Conservation (phyloP, 2,888 invertebrate genomes). For the Mesorhabditis spiculigera region DNA sequence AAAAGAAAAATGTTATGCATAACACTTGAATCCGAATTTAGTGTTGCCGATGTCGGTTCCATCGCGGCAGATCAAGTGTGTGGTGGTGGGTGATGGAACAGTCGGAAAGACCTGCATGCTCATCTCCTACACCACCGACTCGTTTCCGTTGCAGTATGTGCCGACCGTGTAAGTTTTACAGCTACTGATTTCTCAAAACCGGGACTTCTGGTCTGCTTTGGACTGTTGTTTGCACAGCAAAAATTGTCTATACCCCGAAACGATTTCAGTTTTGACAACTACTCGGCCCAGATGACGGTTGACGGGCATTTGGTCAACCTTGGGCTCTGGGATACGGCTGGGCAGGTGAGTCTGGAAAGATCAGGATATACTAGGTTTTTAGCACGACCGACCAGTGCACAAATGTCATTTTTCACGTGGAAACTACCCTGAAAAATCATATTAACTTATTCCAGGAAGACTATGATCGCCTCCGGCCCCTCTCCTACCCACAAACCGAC, state of each 20-base stretch:
- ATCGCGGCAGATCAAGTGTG: slow-evolving; percentile 66
- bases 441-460: slow-evolving; percentile 39
- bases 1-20: too few relatives aligned
- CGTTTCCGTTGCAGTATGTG: slow-evolving; percentile 68
- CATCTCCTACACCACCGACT: slow-evolving; percentile 68
- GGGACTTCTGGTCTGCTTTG: not conserved
- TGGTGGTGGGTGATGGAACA: slow-evolving; percentile 68
- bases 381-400: too few relatives aligned
- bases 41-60: slow-evolving; percentile 52
- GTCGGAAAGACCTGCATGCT: slow-evolving; percentile 69
- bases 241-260: not conserved
- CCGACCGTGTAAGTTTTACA: slow-evolving; percentile 66
- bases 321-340: slow-evolving; percentile 96
- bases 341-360: slow-evolving; percentile 68
- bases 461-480: slow-evolving; percentile 88
- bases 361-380: too few relatives aligned
- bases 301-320: slow-evolving; percentile 94
- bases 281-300: slow-evolving; percentile 96
- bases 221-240: not conserved
- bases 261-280: slow-evolving; percentile 84
- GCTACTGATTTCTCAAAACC: not conserved
- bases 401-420: too few relatives aligned
- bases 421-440: too few relatives aligned
- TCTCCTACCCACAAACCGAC: slow-evolving; percentile 96
- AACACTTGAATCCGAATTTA: too few relatives aligned